These are phyloP conservation scores for Coluber constrictor DNA, from an alignment of 2,797 vertebrate species.

Conservation along the genomic window DNA sequence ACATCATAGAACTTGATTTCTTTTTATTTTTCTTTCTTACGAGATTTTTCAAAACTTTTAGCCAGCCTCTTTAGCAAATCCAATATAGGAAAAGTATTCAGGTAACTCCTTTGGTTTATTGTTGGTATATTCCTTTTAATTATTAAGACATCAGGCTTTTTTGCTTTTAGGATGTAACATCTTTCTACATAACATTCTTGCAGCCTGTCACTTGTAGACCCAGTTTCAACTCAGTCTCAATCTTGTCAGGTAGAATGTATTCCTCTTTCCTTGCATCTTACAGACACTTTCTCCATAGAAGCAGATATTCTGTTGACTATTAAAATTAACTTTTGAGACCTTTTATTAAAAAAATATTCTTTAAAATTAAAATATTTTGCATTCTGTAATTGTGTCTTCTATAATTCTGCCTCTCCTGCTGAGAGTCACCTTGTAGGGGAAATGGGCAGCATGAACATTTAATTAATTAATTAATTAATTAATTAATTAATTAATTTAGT, in stretches of 20 bases:
- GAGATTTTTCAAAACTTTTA: background rate
- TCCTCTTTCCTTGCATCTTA: background rate
- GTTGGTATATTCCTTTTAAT: background rate
- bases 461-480: too few relatives aligned
- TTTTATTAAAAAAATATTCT: background rate
- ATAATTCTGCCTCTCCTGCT: too few relatives aligned
- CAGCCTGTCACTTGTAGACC: background rate
- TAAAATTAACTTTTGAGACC: background rate
- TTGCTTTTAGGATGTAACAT: background rate
- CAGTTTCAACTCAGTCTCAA: background rate
- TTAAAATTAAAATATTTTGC: background rate
- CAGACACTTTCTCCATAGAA: background rate
- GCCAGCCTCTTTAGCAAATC: background rate
- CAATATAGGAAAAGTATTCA: background rate
- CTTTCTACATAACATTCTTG: background rate
- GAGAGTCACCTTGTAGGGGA: too few relatives aligned
- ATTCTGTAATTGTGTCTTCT: background rate
- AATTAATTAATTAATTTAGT: too few relatives aligned
- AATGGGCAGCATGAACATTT: too few relatives aligned
- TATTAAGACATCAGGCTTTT: background rate
- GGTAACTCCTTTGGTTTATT: too few relatives aligned
- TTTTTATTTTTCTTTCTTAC: background rate
- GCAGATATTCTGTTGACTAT: background rate
- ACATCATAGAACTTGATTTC: too few relatives aligned
- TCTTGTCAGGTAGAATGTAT: background rate